Percentiles rank a stretch among this genome's conserved stretches.
These are phyloP conservation scores for Trialeurodes vaporariorum DNA, from an alignment of 1,140 invertebrate genomes.

Conservation along the genomic window DNA sequence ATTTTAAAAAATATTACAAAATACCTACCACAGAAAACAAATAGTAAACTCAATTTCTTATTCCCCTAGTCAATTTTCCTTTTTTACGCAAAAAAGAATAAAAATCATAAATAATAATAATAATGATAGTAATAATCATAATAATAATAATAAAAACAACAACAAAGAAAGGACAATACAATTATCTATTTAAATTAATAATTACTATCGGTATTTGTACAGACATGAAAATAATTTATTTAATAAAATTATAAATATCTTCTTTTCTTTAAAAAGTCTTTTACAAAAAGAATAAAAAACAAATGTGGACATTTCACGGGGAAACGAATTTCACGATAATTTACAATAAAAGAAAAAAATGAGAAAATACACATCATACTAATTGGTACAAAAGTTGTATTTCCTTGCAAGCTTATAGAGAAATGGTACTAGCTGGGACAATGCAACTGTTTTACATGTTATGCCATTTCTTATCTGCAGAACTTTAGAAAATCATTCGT, in stretches of 20 bases:
- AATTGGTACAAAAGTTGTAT: neutral
- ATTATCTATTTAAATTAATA: conserved; percentile 1
- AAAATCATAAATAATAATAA: neutral
- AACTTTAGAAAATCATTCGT: too few species aligned
- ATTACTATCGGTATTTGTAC: neutral
- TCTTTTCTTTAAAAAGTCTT: neutral
- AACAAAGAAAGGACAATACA: neutral
- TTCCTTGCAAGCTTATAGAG: neutral
- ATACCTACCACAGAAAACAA: neutral
- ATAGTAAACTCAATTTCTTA: conserved; percentile 1
- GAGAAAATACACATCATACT: neutral
- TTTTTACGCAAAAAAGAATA: neutral
- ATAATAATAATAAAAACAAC: conserved; percentile 1
- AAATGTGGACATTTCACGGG: neutral
- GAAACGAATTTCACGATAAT: neutral
- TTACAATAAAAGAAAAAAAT: neutral
- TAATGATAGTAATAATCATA: neutral
- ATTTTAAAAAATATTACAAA: neutral
- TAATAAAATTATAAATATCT: conserved; percentile 1
- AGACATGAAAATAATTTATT: conserved; percentile 1
- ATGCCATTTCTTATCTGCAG: too few species aligned
- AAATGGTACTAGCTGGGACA: neutral
- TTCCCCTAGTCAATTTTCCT: neutral
- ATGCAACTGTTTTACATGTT: too few species aligned
- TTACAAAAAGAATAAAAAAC: neutral